A percentile compares a stretch with the other conserved stretches of the same genome.
Evolutionary conservation across 2,888 invertebrate species (phyloP).

Genomic region (Nycteola revayana): DNA sequence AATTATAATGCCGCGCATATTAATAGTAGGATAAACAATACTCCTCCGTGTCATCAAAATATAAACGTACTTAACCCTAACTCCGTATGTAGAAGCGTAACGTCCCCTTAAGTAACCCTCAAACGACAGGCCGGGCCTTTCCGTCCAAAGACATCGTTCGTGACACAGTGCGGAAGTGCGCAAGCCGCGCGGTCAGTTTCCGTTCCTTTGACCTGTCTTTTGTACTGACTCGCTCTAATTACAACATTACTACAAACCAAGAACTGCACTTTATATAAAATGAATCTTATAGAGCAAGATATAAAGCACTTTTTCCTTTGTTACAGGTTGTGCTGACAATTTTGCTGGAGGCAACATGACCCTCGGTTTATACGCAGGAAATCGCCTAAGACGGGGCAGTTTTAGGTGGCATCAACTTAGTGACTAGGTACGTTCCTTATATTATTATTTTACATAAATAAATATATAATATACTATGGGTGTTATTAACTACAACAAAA

Average conservation of each 20-base stretch:
- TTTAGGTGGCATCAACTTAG: constrained; percentile 36
- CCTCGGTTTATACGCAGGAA: constrained; percentile 55
- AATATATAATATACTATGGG: too few species aligned
- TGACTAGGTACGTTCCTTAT: not conserved
- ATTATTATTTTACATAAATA: too few species aligned
- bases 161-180: constrained; percentile 61
- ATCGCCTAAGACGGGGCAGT: constrained; percentile 60
- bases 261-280: constrained; percentile 10
- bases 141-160: constrained; percentile 58
- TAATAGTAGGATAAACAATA: too few species aligned
- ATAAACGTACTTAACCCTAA: too few species aligned
- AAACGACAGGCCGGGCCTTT: constrained; percentile 43
- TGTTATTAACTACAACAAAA: too few species aligned
- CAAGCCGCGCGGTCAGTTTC: constrained; percentile 71
- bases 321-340: constrained; percentile 21
- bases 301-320: constrained; percentile 40
- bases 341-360: constrained; percentile 45
- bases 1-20: too few species aligned
- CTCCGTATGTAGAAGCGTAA: not conserved
- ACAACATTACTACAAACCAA: constrained; percentile 45
- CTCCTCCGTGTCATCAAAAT: too few species aligned
- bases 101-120: constrained; percentile 37
- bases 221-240: constrained; percentile 59
- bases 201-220: constrained; percentile 73
- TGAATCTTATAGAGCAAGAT: constrained; percentile 21